Base-by-base conservation (phyloP, 1,140 invertebrate genomes). In the Vanessa atalanta region DNA sequence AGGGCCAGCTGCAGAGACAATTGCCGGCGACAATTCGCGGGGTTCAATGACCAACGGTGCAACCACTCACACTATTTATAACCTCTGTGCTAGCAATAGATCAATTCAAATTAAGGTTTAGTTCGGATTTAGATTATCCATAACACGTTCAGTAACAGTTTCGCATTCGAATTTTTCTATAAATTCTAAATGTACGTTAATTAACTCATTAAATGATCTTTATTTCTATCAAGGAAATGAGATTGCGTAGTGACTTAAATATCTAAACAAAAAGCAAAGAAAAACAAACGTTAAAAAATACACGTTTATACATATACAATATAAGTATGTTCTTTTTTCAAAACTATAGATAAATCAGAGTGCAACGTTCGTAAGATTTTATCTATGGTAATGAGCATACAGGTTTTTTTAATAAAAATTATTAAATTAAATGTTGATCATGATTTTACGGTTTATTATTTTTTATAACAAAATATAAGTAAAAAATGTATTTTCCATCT, bases 1-100 rank as follows among this genome's bases (percentile, higher is more conserved):
- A 83, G 77, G 77, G 77, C 84, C 84, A 88, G 83, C 84, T 88
- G 87, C 76, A 37, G 77, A 84, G 82, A 84, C 85, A 89, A 89
- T 88, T 90, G 82, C 79, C 55, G 55, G 55, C 55, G 55, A 57
- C 85, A 87, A 86, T 87, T 84, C 82, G 82, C 82, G 67, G 79
- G 78, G 87, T 87, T 90, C 86, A 85, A 77, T 73, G 86, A 86
- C 86, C 86, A 57, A 43, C 60, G 72, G 51, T 60, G 60, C 68
- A 61, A 65, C 61, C 68, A 70, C 60, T 70, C 67, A 31, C 60
- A 74, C 67, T 74, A 74, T 74, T 68, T 74, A 69, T 74, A 74
- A 61, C 57, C 37, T 69, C 55, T 20, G 16, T 60, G 68, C 68
- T 70, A 50, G 43, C 55, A 70, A 70, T 70, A 70, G 68, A 70